Conservation (phyloP, 2,797 vertebrate genomes). For the Alauda arvensis region DNA sequence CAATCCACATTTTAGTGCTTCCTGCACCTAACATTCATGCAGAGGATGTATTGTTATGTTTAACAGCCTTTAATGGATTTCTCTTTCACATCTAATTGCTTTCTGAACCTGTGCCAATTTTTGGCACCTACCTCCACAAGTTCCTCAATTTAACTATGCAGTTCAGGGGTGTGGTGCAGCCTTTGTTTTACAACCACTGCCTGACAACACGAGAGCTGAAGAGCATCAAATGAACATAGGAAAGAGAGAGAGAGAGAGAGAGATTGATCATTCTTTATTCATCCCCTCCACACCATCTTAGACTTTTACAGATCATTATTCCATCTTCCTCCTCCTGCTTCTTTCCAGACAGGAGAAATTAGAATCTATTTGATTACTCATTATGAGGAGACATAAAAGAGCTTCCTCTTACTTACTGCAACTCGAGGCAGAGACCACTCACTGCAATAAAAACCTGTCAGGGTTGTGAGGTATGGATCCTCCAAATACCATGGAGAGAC, state of each 20-base stretch:
- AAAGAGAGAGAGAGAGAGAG: not conserved
- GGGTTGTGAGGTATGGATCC: not conserved
- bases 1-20: constrained; percentile 50
- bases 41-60: constrained; percentile 59
- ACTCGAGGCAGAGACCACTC: constrained; percentile 1
- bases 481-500: not conserved
- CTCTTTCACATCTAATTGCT: constrained; percentile 55
- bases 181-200: constrained; percentile 45
- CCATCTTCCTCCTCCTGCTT: constrained; percentile 30
- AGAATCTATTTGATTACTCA: constrained; percentile 36
- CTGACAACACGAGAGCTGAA: not conserved
- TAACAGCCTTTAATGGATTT: constrained; percentile 63
- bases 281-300: not conserved
- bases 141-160: not conserved
- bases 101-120: constrained; percentile 50
- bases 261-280: constrained; percentile 47
- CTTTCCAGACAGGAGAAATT: constrained; percentile 35
- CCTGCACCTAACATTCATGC: constrained; percentile 25
- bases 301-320: constrained; percentile 36
- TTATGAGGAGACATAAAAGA: constrained; percentile 26
- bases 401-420: constrained; percentile 33
- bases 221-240: constrained; percentile 5
- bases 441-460: not conserved
- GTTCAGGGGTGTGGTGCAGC: not conserved
- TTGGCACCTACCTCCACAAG: constrained; percentile 29